Percentiles rank a stretch among this genome's conserved stretches.
Evolutionary conservation across 2,888 invertebrate species (phyloP).

Genomic region (Polymixis lichenea): DNA sequence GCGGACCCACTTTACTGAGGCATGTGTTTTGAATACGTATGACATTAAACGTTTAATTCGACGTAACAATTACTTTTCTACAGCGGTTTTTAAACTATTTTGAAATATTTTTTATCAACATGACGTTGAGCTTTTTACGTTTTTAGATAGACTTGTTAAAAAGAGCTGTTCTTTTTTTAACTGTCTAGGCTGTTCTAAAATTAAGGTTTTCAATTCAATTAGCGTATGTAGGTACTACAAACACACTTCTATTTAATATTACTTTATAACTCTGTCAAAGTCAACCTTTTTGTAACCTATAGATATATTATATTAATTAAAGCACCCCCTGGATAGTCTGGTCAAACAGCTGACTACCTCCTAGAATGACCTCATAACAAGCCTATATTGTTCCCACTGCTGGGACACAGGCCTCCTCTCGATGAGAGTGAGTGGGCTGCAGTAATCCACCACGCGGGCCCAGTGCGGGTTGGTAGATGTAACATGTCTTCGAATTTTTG

Average conservation of each 20-base stretch:
- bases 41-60: conserved; percentile 48
- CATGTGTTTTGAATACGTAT: conserved; percentile 55
- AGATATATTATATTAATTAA: background rate
- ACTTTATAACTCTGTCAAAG: background rate
- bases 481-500: too few relatives aligned
- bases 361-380: too few relatives aligned
- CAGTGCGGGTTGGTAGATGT: too few relatives aligned
- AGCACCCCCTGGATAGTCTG: too few relatives aligned
- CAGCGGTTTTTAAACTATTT: conserved; percentile 38
- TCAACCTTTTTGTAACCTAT: background rate
- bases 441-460: too few relatives aligned
- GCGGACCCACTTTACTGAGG: conserved; percentile 40
- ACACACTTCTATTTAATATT: background rate
- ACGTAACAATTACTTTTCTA: conserved; percentile 43
- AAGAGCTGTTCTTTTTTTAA: background rate
- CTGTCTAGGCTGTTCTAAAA: conserved; percentile 7
- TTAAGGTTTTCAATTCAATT: background rate
- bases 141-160: background rate
- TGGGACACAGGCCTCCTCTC: too few relatives aligned
- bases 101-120: conserved; percentile 6
- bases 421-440: too few relatives aligned
- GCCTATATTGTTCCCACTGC: too few relatives aligned
- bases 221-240: background rate
- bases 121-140: background rate
- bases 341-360: too few relatives aligned